Evolutionary conservation across 2,113 vertebrate genomes (phyloP).

Genomic region (Actenoides lindsayi): DNA sequence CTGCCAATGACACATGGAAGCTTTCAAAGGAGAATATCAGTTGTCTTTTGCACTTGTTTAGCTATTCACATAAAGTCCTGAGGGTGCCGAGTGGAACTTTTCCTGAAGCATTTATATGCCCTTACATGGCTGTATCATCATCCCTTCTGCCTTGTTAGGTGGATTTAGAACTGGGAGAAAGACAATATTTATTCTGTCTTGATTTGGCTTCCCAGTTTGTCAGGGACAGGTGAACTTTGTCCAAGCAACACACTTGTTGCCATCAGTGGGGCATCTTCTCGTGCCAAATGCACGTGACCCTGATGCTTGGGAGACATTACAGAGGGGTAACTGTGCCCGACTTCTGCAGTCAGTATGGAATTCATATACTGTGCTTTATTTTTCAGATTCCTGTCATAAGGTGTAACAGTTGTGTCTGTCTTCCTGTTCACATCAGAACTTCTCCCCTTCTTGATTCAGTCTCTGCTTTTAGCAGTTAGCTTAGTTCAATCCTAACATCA

Average conservation of each 20-base stretch:
- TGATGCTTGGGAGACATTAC: neutral
- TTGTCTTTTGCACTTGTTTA: neutral
- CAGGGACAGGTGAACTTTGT: neutral
- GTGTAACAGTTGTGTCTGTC: neutral
- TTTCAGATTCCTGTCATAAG: neutral
- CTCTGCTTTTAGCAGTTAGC: neutral
- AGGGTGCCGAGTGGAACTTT: neutral
- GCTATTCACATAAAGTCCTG: neutral
- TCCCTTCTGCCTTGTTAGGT: neutral
- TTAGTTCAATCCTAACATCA: neutral
- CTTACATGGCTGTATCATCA: neutral
- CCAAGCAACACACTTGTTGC: neutral
- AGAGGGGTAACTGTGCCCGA: neutral
- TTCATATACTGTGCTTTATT: neutral
- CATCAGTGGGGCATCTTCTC: neutral
- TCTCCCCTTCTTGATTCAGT: neutral
- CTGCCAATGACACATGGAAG: neutral
- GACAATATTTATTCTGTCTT: neutral
- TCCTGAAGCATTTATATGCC: neutral
- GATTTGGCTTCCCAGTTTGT: neutral
- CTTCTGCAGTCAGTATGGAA: neutral
- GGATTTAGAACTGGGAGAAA: neutral
- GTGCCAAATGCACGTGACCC: neutral
- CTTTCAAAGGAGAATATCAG: neutral
- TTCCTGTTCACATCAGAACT: neutral